Percentiles rank a stretch among this genome's conserved stretches.
Conservation (phyloP, 2,888 invertebrate species). For the Brachypterus glaber region DNA sequence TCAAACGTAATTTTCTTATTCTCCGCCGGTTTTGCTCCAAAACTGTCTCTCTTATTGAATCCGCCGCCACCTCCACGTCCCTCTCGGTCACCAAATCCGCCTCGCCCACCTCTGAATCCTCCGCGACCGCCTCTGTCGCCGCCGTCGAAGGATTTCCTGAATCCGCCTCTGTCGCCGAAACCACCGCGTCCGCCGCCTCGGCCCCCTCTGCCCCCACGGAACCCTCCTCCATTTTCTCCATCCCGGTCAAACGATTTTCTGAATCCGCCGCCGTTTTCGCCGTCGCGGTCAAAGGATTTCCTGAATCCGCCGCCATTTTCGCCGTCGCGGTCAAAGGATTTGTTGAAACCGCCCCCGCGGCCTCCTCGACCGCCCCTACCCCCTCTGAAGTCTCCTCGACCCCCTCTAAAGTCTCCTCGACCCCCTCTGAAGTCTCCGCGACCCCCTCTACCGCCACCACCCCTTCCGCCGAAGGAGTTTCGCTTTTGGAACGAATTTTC, state of each 20-base stretch:
- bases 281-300: slow-evolving; percentile 23
- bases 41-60: slow-evolving; percentile 57
- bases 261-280: slow-evolving; percentile 18
- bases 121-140: slow-evolving; percentile 32
- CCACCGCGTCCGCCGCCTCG: slow-evolving; percentile 30
- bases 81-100: slow-evolving; percentile 29
- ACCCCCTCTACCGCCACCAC: slow-evolving; percentile 25
- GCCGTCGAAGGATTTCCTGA: slow-evolving; percentile 32
- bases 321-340: slow-evolving; percentile 34
- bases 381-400: slow-evolving; percentile 24
- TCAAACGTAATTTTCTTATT: slow-evolving; percentile 70
- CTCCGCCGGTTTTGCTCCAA: slow-evolving; percentile 43
- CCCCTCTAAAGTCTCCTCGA: slow-evolving; percentile 23
- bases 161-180: slow-evolving; percentile 26
- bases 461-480: slow-evolving; percentile 19
- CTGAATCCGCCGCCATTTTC: slow-evolving; percentile 30
- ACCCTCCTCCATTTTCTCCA: slow-evolving; percentile 21
- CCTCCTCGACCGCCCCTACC: slow-evolving; percentile 25
- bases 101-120: slow-evolving; percentile 23
- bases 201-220: slow-evolving; percentile 22
- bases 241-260: slow-evolving; percentile 23
- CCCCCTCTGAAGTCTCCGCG: slow-evolving; percentile 37
- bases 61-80: slow-evolving; percentile 37
- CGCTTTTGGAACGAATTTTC: slow-evolving; percentile 26
- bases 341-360: slow-evolving; percentile 27